Base-by-base conservation (phyloP, 1,140 invertebrate species). In the Lethrus apterus region DNA sequence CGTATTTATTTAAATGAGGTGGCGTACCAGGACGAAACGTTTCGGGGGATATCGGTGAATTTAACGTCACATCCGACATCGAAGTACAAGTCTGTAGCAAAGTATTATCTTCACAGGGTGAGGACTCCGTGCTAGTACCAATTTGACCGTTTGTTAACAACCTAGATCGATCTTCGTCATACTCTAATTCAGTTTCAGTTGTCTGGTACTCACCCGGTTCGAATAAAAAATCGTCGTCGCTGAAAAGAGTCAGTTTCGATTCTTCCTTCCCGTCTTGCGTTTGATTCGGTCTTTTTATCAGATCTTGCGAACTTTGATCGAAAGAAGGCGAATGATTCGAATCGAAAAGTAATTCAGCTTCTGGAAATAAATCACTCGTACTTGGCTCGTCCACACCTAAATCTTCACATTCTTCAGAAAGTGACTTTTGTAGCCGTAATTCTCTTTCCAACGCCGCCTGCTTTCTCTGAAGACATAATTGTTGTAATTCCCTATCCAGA, bases 391-490 rank as follows among this genome's bases (percentile, higher is more conserved):
- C 83, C 7, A 86, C 83, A 9, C 83, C 83, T 2, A 85, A 64
- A 59, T 85, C 83, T 56, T 84, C 81, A 60, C 81, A 84, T 58
- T 86, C 83, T 57, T 85, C 83, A 0, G 81, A 83, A 4, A 85
- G 60, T 21, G 80, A 83, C 61, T 84, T 84, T 65, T 84, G 76
- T 2, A 75, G 58, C 31, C 68, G 67, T 17, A 78, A 51, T 55
- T 79, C 76, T n/a, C 73, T 64, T 51, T 80, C 76, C 2, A 77
- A 57, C 1, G 72, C 71, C 0, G 72, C 70, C 20, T 72, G 64
- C 51, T 75, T 75, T 30, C 66, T 57, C 29, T 73, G 58, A 21
- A 55, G 36, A 23, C 48, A 41, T 1, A 58, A 31, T 26, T 58
- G 57, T 14, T 64, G 62, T 34, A 64, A 44, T 30, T 64, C 62